Evolutionary conservation across 2,797 vertebrate species (phyloP).

Genomic region (Scolopax bukidnonensis): DNA sequence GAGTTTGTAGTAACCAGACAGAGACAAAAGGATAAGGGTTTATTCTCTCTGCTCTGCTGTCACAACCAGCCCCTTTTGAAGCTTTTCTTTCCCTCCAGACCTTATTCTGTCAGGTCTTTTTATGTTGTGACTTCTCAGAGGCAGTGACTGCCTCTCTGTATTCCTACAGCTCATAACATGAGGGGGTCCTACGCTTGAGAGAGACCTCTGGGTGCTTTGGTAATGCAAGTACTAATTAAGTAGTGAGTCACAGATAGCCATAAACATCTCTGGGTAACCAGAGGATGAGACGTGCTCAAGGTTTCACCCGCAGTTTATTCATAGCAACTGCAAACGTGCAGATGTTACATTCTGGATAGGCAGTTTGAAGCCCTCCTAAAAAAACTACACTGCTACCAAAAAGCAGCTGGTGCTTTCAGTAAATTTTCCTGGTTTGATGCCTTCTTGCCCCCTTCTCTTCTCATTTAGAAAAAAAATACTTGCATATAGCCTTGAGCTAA

Average conservation of each 20-base stretch:
- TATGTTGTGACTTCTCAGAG: neutral
- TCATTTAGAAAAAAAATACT: neutral
- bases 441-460: neutral
- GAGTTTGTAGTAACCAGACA: neutral
- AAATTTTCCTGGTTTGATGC: neutral
- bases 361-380: neutral
- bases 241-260: neutral
- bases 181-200: neutral
- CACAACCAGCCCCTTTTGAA: neutral
- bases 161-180: accelerated
- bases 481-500: neutral
- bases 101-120: neutral
- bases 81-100: neutral
- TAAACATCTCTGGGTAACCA: neutral
- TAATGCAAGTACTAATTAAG: neutral
- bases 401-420: neutral
- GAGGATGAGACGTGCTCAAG: neutral
- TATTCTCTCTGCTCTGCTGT: neutral
- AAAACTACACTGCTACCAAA: neutral
- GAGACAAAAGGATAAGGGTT: neutral
- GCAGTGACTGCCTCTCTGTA: neutral
- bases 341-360: neutral
- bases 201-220: neutral
- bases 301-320: neutral
- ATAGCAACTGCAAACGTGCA: neutral